A percentile compares a stretch with the other conserved stretches of the same genome.
Conservation (phyloP, 2,797 vertebrate genomes). For the Ceyx erithaca region DNA sequence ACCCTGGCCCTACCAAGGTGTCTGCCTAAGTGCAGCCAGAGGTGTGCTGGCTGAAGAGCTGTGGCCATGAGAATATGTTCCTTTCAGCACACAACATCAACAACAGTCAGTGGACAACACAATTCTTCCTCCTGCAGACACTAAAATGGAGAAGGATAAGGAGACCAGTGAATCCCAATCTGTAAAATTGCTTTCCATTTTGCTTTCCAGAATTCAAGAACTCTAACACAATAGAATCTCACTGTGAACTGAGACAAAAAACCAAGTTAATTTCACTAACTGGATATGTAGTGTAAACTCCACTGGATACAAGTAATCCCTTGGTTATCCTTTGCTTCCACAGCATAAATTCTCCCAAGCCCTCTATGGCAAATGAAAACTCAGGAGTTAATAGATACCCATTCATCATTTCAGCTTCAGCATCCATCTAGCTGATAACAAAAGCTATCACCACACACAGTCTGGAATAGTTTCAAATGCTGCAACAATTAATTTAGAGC, state of each 20-base stretch:
- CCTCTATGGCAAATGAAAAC: not conserved
- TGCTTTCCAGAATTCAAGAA: not conserved
- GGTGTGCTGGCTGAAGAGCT: accelerated
- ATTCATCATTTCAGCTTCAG: not conserved
- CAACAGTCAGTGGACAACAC: not conserved
- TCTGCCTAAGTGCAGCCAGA: not conserved
- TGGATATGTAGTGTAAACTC: not conserved
- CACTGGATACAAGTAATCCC: not conserved
- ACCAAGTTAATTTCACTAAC: not conserved
- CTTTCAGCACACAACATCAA: not conserved
- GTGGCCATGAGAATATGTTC: not conserved
- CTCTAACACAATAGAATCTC: not conserved
- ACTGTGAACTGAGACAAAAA: not conserved
- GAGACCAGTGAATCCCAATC: not conserved
- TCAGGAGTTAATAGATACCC: not conserved
- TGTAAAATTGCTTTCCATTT: not conserved
- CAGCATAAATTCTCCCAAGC: not conserved
- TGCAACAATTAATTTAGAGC: conserved; percentile 10
- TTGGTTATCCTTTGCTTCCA: not conserved
- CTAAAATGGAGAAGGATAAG: not conserved
- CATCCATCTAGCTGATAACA: not conserved
- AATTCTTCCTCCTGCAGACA: not conserved
- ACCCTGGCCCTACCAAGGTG: not conserved
- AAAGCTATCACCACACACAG: not conserved
- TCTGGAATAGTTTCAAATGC: not conserved